Evolutionary conservation across 2,888 invertebrate genomes (phyloP).

Genomic region (Calameuta idolon): DNA sequence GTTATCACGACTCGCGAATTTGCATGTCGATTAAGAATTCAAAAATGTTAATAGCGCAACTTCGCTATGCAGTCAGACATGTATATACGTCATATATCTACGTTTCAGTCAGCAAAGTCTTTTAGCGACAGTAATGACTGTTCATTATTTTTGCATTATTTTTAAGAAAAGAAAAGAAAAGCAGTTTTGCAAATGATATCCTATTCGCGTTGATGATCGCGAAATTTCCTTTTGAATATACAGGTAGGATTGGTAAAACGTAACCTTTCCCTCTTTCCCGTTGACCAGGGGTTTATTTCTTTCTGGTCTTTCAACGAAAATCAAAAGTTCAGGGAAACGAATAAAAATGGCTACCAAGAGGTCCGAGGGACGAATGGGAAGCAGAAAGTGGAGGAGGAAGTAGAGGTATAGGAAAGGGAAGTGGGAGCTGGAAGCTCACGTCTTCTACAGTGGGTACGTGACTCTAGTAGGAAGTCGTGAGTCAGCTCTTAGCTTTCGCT

Average conservation of each 20-base stretch:
- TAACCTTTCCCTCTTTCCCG: not conserved
- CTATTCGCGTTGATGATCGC: not conserved
- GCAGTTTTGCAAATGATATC: not conserved
- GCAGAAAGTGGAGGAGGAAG: not conserved
- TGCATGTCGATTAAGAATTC: slow-evolving; percentile 20
- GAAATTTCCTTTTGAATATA: not conserved
- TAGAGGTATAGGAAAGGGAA: not conserved
- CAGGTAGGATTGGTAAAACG: not conserved
- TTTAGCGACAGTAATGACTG: not conserved
- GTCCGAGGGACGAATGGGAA: not conserved
- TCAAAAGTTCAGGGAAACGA: not conserved
- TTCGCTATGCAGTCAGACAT: not conserved
- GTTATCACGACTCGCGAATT: slow-evolving; percentile 12
- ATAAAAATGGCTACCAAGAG: not conserved
- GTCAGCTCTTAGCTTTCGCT: not conserved
- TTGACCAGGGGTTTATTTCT: not conserved
- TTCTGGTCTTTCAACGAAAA: not conserved
- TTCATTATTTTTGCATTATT: not conserved
- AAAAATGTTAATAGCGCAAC: slow-evolving; percentile 16
- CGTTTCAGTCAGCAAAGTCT: not conserved
- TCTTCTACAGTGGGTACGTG: not conserved
- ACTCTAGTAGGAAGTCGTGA: not conserved
- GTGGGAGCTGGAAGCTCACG: not conserved
- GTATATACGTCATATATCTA: not conserved
- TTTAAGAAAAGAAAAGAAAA: not conserved